Evolutionary conservation across 2,113 vertebrate species (phyloP).

Genomic region (Oriolus oriolus): DNA sequence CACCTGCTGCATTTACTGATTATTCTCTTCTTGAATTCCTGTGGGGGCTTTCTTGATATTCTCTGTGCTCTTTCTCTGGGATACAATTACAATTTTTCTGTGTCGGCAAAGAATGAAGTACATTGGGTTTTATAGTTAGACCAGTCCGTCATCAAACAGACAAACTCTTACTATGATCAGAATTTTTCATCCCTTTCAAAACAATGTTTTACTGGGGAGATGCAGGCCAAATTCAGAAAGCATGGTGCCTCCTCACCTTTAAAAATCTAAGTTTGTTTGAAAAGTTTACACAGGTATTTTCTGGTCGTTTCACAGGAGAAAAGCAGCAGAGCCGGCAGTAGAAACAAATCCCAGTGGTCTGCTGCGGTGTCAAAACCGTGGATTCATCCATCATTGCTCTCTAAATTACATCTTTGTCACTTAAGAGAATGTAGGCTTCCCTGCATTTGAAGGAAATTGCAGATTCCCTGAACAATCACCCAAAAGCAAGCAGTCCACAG

Average conservation of each 20-base stretch:
- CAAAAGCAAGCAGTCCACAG: conserved; percentile 2
- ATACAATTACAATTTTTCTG: neutral
- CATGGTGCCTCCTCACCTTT: neutral
- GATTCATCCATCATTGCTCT: neutral
- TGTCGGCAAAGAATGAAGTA: neutral
- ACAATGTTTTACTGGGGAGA: neutral
- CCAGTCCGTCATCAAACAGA: neutral
- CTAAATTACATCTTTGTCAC: neutral
- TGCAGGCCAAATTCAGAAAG: neutral
- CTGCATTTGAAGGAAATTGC: neutral
- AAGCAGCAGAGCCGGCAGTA: neutral
- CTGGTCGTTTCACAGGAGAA: neutral
- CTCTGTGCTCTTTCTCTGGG: neutral
- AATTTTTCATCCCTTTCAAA: neutral
- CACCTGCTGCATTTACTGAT: neutral
- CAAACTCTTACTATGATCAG: neutral
- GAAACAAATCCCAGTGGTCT: neutral
- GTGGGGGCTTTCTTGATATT: neutral
- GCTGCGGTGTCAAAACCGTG: neutral
- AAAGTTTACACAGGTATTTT: neutral
- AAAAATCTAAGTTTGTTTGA: neutral
- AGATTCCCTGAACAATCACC: neutral
- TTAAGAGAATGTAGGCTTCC: neutral
- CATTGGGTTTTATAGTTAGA: neutral
- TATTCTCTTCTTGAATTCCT: neutral